Conservation (phyloP, 2,113 vertebrate genomes). For the Parus major region DNA sequence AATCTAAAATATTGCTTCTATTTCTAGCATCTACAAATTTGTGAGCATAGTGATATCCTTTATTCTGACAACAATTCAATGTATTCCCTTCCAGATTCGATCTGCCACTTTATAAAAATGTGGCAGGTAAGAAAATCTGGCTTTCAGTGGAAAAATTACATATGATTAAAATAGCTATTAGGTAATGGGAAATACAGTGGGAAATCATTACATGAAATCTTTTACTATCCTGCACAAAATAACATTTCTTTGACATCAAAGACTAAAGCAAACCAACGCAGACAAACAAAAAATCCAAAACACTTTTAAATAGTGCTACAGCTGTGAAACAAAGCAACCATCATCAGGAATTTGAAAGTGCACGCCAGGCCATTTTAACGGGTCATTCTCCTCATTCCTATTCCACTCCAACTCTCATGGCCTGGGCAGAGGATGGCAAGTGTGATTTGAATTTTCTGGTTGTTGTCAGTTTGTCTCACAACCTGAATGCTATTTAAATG, state of each 20-base stretch:
- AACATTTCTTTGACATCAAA: background rate
- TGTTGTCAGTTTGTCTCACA: constrained; percentile 61
- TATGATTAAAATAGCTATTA: background rate
- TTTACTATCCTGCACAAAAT: background rate
- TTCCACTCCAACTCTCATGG: background rate
- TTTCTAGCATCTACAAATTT: background rate
- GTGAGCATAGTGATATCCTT: background rate
- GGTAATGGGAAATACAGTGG: background rate
- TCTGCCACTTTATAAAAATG: background rate
- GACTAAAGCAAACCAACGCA: constrained; percentile 7
- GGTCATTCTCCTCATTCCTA: constrained; percentile 4
- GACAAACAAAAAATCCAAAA: constrained; percentile 51
- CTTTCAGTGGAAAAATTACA: background rate
- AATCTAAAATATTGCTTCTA: background rate
- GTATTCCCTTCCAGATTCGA: background rate
- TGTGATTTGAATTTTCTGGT: constrained; percentile 30
- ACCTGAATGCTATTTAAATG: constrained; percentile 59
- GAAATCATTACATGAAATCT: background rate
- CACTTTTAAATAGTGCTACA: constrained; percentile 54
- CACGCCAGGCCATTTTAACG: background rate
- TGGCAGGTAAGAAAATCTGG: background rate
- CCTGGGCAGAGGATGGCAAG: background rate
- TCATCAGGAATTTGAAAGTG: constrained; percentile 12
- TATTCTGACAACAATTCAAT: background rate
- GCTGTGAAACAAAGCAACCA: constrained; percentile 57